These are phyloP conservation scores for Microchirus variegatus DNA, from an alignment of 2,797 vertebrate species.

Conservation along the genomic window DNA sequence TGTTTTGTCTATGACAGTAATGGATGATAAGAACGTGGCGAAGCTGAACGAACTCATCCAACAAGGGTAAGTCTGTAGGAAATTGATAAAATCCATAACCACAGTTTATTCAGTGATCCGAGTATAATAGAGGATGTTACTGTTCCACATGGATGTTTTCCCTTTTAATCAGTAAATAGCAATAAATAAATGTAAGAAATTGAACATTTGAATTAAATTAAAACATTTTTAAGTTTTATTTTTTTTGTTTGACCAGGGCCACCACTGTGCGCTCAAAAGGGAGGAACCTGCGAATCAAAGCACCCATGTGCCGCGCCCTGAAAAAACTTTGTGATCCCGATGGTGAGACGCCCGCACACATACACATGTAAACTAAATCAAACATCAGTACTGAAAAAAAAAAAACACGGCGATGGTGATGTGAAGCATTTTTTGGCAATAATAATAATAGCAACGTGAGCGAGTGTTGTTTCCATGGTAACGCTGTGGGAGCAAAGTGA, in stretches of 20 bases:
- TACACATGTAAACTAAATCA: slow-evolving; percentile 21
- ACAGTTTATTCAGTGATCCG: too few relatives aligned
- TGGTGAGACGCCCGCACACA: slow-evolving; percentile 72
- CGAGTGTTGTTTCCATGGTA: slow-evolving; percentile 70
- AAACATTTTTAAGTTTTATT: too few relatives aligned
- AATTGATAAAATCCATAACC: background rate
- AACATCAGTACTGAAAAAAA: slow-evolving; percentile 18
- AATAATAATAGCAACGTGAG: slow-evolving; percentile 67
- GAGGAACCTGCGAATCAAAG: slow-evolving; percentile 96
- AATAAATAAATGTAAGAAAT: too few relatives aligned
- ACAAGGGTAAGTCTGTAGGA: slow-evolving; percentile 86
- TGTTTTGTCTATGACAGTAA: slow-evolving; percentile 85
- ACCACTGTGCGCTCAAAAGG: slow-evolving; percentile 98
- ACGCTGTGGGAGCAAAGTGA: slow-evolving; percentile 53
- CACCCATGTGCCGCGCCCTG: slow-evolving; percentile 96
- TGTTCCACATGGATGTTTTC: too few relatives aligned
- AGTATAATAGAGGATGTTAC: too few relatives aligned
- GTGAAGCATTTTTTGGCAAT: slow-evolving; percentile 32
- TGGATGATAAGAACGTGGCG: slow-evolving; percentile 98
- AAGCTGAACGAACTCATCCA: slow-evolving; percentile 98
- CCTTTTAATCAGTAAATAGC: too few relatives aligned
- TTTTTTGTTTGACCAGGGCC: slow-evolving; percentile 84
- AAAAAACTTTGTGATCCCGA: slow-evolving; percentile 99
- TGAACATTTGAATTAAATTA: too few relatives aligned
- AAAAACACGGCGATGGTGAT: slow-evolving; percentile 16